A percentile compares a stretch with the other conserved stretches of the same genome.
phyloP scores from a whole-genome alignment of 2,888 invertebrate species.

The Subacronicta megacephala region DNA sequence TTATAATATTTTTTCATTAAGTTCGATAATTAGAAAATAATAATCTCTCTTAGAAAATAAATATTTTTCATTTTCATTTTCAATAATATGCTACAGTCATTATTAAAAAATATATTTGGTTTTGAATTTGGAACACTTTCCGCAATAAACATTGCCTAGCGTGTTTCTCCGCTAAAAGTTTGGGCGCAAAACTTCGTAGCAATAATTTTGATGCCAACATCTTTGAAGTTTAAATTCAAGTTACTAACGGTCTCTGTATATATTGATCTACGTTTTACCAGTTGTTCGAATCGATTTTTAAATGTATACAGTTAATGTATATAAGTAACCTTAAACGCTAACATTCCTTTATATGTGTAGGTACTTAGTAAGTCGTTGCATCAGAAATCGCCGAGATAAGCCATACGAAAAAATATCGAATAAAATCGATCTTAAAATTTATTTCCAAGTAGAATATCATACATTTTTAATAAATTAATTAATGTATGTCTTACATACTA shows the following conservation, averaged over 20 bases:
- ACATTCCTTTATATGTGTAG: conserved; percentile 81
- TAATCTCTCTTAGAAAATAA: too few species aligned
- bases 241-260: conserved; percentile 81
- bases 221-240: conserved; percentile 77
- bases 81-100: too few species aligned
- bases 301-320: conserved; percentile 74
- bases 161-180: conserved; percentile 53
- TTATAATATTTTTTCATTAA: too few species aligned
- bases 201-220: conserved; percentile 88
- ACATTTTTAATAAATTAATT: too few species aligned
- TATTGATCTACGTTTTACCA: conserved; percentile 79
- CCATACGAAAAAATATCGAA: conserved; percentile 2
- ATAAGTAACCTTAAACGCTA: conserved; percentile 86
- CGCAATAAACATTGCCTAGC: conserved; percentile 37
- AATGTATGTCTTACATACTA: too few species aligned
- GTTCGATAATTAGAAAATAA: too few species aligned
- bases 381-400: conserved; percentile 20
- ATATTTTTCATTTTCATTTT: too few species aligned
- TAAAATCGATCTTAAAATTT: not conserved
- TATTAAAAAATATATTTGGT: conserved; percentile 1
- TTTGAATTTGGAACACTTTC: conserved; percentile 25
- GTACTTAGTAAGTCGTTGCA: conserved; percentile 53
- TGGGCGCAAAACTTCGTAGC: conserved; percentile 83
- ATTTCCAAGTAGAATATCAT: not conserved
- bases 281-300: conserved; percentile 74